Evolutionary conservation across 2,797 vertebrate species (phyloP).

Genomic region (Chiloscyllium punctatum): DNA sequence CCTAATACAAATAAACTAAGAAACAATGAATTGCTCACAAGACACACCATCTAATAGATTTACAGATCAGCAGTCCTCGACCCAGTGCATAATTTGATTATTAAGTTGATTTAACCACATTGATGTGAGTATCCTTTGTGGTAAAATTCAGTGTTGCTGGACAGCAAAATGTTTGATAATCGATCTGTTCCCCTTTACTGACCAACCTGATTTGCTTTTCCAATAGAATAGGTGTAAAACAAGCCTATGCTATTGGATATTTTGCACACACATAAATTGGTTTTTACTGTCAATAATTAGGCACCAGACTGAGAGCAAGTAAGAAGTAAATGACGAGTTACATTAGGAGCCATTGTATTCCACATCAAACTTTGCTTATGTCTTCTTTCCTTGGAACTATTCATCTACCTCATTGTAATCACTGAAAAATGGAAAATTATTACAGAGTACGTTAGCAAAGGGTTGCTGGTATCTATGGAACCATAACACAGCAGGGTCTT

Average conservation of each 20-base stretch:
- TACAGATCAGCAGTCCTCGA: not conserved
- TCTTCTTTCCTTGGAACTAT: not conserved
- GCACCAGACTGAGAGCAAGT: not conserved
- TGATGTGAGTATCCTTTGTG: not conserved
- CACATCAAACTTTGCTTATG: not conserved
- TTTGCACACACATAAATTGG: not conserved
- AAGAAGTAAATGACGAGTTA: not conserved
- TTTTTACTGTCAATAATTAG: not conserved
- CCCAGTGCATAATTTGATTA: not conserved
- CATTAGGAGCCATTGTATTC: not conserved
- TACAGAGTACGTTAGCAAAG: not conserved
- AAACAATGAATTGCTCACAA: not conserved
- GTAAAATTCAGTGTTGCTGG: not conserved
- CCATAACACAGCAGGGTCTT: not conserved
- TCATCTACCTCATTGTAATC: not conserved
- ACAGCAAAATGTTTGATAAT: not conserved
- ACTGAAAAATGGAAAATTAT: not conserved
- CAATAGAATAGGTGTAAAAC: not conserved
- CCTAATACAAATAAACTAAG: not conserved
- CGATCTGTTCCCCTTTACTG: not conserved
- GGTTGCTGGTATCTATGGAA: not conserved
- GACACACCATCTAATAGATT: not conserved
- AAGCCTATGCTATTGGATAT: not conserved
- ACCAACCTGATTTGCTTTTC: not conserved
- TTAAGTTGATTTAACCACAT: not conserved